Evolutionary conservation across 2,113 vertebrate genomes (phyloP).

Genomic region (Lagopus muta): DNA sequence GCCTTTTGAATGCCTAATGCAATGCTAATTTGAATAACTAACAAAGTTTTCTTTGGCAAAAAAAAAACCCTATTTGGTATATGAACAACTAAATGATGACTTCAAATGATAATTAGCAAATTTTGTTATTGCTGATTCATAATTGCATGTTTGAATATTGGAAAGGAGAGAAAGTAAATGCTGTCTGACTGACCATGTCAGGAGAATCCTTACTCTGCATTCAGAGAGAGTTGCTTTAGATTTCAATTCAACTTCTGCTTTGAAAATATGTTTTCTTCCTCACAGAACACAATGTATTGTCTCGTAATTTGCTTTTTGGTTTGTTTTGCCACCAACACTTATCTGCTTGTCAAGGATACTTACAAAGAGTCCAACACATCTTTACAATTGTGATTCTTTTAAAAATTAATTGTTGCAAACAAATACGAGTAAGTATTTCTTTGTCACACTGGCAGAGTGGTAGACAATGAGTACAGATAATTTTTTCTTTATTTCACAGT

Average conservation of each 20-base stretch:
- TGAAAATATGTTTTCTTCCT: neutral
- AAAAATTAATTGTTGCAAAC: neutral
- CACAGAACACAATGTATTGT: neutral
- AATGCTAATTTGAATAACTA: slow-evolving; percentile 25
- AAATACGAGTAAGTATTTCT: neutral
- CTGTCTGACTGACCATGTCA: neutral
- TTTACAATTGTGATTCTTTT: slow-evolving; percentile 17
- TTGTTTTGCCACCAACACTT: neutral
- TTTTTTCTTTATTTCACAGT: slow-evolving; percentile 45
- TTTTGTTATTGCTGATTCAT: neutral
- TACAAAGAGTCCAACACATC: slow-evolving; percentile 5
- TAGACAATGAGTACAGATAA: slow-evolving; percentile 37
- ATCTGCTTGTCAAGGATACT: slow-evolving; percentile 18
- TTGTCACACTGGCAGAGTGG: neutral
- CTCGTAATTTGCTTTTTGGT: neutral
- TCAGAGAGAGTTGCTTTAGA: neutral
- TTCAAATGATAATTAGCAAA: slow-evolving; percentile 11
- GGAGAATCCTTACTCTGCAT: neutral
- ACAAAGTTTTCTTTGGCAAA: slow-evolving; percentile 15
- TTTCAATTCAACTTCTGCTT: slow-evolving; percentile 9
- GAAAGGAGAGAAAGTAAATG: neutral
- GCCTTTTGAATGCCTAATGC: slow-evolving; percentile 7
- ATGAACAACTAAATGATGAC: neutral
- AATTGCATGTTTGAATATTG: neutral
- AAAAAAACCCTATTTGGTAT: slow-evolving; percentile 24